Percentiles rank a stretch among this genome's conserved stretches.
Evolutionary conservation across 1,140 invertebrate species (phyloP).

Genomic region (Trichomalopsis sarcophagae): DNA sequence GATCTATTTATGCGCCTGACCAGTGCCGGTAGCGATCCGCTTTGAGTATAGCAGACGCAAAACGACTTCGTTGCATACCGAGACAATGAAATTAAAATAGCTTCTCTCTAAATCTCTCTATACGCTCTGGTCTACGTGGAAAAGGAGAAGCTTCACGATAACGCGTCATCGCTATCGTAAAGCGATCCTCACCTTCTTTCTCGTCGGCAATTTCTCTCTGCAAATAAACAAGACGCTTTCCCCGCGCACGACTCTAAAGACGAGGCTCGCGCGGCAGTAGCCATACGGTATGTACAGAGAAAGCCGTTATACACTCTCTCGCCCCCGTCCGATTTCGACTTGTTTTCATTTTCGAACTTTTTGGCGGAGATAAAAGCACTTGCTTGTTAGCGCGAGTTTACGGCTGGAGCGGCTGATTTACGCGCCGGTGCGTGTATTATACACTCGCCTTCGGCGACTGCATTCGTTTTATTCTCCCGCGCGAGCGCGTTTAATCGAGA

Average conservation of each 20-base stretch:
- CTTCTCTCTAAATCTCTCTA: constrained; percentile 36
- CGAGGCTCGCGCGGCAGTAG: constrained; percentile 39
- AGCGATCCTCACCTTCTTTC: constrained; percentile 56
- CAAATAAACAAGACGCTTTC: constrained; percentile 53
- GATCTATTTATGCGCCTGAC: not conserved
- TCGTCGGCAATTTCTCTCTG: constrained; percentile 57
- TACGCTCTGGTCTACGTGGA: not conserved
- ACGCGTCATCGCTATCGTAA: constrained; percentile 65
- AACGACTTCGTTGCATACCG: not conserved
- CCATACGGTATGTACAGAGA: constrained; percentile 21
- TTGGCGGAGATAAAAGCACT: constrained; percentile 26
- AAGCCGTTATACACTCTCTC: not conserved
- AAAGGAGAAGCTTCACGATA: not conserved
- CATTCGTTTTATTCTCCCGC: not conserved
- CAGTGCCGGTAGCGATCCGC: not conserved
- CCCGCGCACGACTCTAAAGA: constrained; percentile 50
- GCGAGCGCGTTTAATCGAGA: constrained; percentile 23
- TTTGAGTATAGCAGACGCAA: no score
- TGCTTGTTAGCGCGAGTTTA: constrained; percentile 48
- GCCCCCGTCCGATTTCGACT: not conserved
- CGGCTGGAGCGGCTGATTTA: constrained; percentile 34
- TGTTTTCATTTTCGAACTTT: constrained; percentile 16
- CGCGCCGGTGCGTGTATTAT: not conserved
- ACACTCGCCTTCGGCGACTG: not conserved
- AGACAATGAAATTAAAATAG: not conserved